Evolutionary conservation across 2,113 vertebrate species (phyloP).

Genomic region (Opisthocomus hoazin): DNA sequence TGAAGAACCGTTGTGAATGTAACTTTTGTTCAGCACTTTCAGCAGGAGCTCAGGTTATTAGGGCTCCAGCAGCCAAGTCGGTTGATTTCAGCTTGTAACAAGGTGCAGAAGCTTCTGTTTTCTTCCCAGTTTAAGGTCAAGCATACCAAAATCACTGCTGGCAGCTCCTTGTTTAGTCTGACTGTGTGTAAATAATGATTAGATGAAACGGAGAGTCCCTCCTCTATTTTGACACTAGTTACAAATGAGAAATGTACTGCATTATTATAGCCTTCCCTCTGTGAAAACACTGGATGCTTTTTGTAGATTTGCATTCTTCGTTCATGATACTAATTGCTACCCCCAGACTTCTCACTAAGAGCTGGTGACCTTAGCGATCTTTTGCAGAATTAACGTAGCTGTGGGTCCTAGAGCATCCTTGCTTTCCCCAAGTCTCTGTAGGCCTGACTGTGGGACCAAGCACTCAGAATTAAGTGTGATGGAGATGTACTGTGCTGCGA

Average conservation of each 20-base stretch:
- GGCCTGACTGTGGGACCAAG: background rate
- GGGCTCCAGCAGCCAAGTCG: background rate
- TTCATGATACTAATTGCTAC: background rate
- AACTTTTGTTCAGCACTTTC: background rate
- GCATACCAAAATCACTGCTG: background rate
- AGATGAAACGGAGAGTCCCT: background rate
- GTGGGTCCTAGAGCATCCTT: background rate
- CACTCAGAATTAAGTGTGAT: background rate
- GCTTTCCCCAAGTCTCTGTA: background rate
- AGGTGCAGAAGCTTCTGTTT: background rate
- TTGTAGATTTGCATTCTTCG: background rate
- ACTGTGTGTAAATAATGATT: background rate
- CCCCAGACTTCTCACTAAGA: background rate
- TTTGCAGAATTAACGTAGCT: accelerated
- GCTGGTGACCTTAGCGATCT: background rate
- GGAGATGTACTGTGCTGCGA: background rate
- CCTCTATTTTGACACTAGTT: background rate
- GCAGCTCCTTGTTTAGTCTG: background rate
- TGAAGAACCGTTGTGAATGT: background rate
- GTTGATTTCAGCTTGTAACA: background rate
- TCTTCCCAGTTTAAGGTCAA: background rate
- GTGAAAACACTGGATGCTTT: background rate
- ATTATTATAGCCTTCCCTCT: background rate
- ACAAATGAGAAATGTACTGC: background rate
- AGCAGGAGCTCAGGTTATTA: background rate